These are phyloP conservation scores for Sphaerodactylus townsendi DNA, from an alignment of 2,113 vertebrate genomes.

Conservation along the genomic window DNA sequence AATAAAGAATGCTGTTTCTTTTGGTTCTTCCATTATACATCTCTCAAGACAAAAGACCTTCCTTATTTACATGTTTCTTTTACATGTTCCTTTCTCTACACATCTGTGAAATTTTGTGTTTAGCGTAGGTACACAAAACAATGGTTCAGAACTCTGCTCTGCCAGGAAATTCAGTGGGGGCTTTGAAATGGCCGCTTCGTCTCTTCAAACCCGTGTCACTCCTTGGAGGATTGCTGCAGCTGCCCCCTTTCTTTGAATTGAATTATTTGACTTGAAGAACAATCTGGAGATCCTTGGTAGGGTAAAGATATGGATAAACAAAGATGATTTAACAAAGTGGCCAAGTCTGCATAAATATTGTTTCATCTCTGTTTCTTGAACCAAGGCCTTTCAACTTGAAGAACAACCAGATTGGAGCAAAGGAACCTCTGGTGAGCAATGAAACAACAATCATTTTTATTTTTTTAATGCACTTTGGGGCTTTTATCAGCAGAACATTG, in stretches of 20 bases:
- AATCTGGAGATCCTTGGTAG: not conserved
- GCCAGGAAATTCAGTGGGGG: too few species aligned
- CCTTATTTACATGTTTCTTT: not conserved
- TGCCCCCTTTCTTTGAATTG: too few species aligned
- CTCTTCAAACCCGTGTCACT: too few species aligned
- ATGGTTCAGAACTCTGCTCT: not conserved
- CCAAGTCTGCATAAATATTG: not conserved
- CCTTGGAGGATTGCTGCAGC: not conserved
- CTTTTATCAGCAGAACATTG: slow-evolving; percentile 72
- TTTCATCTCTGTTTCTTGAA: slow-evolving; percentile 26
- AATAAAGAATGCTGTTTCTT: not conserved
- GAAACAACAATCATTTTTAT: slow-evolving; percentile 66
- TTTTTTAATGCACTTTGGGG: slow-evolving; percentile 69
- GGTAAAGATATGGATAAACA: not conserved
- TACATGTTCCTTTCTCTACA: not conserved
- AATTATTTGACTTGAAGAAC: not conserved
- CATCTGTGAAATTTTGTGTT: not conserved
- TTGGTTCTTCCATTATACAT: not conserved
- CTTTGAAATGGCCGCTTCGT: too few species aligned
- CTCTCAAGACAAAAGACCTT: not conserved
- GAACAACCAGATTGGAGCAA: slow-evolving; percentile 13
- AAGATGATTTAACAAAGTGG: slow-evolving; percentile 36
- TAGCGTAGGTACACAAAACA: not conserved
- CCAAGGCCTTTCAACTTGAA: not conserved
- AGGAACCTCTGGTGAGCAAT: slow-evolving; percentile 49